Conservation (phyloP, 1,140 invertebrate genomes). For the Atta texana region DNA sequence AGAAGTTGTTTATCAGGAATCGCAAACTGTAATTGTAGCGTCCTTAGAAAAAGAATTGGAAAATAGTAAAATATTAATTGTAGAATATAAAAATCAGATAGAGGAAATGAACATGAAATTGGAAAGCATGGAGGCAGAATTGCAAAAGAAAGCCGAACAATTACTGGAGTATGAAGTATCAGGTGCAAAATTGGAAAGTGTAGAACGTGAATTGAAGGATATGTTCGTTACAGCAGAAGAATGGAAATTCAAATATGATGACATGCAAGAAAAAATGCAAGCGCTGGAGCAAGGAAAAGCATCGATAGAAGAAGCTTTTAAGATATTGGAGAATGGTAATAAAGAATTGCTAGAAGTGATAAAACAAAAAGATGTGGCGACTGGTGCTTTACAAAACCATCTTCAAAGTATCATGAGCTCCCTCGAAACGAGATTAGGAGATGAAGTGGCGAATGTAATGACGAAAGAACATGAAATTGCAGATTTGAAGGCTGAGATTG, state of each 20-base stretch:
- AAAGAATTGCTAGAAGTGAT: constrained; percentile 63
- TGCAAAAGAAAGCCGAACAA: constrained; percentile 71
- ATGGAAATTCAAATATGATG: constrained; percentile 82
- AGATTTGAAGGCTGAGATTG: constrained; percentile 66
- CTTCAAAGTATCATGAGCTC: constrained; percentile 77
- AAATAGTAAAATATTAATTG: constrained; percentile 84
- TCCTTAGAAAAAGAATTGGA: constrained; percentile 85
- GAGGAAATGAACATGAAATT: constrained; percentile 81
- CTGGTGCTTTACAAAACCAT: constrained; percentile 80
- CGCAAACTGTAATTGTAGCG: constrained; percentile 51
- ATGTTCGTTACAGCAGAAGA: constrained; percentile 78
- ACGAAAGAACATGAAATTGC: constrained; percentile 76
- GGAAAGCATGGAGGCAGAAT: constrained; percentile 76
- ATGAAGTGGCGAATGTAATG: constrained; percentile 23
- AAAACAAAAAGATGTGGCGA: constrained; percentile 70
- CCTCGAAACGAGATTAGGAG: constrained; percentile 73
- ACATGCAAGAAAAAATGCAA: constrained; percentile 79
- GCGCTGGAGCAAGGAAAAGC: constrained; percentile 73
- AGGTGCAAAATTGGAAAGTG: constrained; percentile 63
- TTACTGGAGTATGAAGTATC: constrained; percentile 67
- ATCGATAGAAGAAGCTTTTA: constrained; percentile 74
- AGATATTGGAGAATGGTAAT: constrained; percentile 68
- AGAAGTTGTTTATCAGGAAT: constrained; percentile 25
- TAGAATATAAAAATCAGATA: constrained; percentile 83
- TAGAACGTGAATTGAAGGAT: constrained; percentile 79